Percentiles rank a stretch among this genome's conserved stretches.
These are phyloP conservation scores for Microplitis deprimator DNA, from an alignment of 2,888 invertebrate species.

Conservation along the genomic window DNA sequence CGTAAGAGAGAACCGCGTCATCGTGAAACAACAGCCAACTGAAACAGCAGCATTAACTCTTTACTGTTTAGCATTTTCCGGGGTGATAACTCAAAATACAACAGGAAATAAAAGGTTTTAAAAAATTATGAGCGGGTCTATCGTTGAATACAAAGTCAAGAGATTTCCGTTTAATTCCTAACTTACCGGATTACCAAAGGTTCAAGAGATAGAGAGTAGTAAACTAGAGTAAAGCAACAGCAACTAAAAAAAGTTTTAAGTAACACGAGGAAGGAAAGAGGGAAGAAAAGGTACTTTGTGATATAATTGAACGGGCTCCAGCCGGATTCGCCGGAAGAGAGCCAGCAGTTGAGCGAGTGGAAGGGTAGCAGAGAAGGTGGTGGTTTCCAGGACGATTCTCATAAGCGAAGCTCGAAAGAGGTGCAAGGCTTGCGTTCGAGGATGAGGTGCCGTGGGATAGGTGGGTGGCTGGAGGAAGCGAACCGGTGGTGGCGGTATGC, in stretches of 20 bases:
- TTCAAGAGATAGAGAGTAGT: conserved; percentile 14
- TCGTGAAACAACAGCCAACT: too few species aligned
- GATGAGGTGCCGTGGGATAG: conserved; percentile 18
- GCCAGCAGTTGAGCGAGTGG: conserved; percentile 39
- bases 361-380: conserved; percentile 28
- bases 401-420: conserved; percentile 45
- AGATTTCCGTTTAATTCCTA: conserved; percentile 36
- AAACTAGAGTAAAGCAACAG: background rate
- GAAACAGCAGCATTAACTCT: too few species aligned
- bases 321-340: conserved; percentile 48
- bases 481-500: conserved; percentile 59
- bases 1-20: background rate
- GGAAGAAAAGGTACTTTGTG: conserved; percentile 40
- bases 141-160: conserved; percentile 30
- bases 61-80: too few species aligned
- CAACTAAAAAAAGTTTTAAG: conserved; percentile 14
- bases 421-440: conserved; percentile 33
- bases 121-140: background rate
- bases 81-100: background rate
- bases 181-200: conserved; percentile 34
- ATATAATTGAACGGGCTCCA: conserved; percentile 45
- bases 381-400: conserved; percentile 52
- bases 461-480: conserved; percentile 31
- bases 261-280: conserved; percentile 10
- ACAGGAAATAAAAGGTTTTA: conserved; percentile 8